Evolutionary conservation across 2,113 vertebrate species (phyloP), one percentile per base, ranked within the genome.

Genomic region (Pungitius pungitius): DNA sequence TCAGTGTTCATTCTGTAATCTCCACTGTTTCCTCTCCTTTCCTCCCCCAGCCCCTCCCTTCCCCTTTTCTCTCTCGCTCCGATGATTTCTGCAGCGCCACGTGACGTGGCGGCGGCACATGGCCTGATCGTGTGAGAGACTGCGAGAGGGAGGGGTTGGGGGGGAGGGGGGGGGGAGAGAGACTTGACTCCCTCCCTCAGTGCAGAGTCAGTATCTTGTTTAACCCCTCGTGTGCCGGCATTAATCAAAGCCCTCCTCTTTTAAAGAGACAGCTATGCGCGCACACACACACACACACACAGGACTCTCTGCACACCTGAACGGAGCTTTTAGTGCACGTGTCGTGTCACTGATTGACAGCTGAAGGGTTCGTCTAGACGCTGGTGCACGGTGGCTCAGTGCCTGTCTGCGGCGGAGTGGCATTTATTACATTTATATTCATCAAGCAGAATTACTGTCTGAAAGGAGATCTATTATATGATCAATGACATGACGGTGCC

Each of bases 41-140:
- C 27, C 70, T 12, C 62, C 33, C 54, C 33, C 43, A 45, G 47
- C 20, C 70, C 17, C 51, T 43, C 51, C 43, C 10, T 47, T 64
- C 65, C 17, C 73, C 40, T 61, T 20, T 63, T 80, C 72, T 57
- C 81, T 88, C 86, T 88, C 73, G 67, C 84, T 90, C 80, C 47
- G 73, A 71, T 87, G 87, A 89, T 90, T 85, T 91, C 92, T 92
- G 93, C 92, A 93, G 84, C 85, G 69, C 90, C 93, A 94, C 92
- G 93, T 94, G 93, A 94, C 83, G 77, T 59, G 88, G 81, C 73
- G 61, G 82, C 91, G 58, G 93, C 94, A 94, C 94, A 94, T 94
- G 93, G 91, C 90, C 91, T 37, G 84, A 84, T 91, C 90, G 91
- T 94, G 93, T 94, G 93, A 93, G 86, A 65, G 71, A 73, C 42